A percentile compares a stretch with the other conserved stretches of the same genome.
Evolutionary conservation across 2,113 vertebrate species (phyloP).

Genomic region (Paramormyrops kingsleyae): DNA sequence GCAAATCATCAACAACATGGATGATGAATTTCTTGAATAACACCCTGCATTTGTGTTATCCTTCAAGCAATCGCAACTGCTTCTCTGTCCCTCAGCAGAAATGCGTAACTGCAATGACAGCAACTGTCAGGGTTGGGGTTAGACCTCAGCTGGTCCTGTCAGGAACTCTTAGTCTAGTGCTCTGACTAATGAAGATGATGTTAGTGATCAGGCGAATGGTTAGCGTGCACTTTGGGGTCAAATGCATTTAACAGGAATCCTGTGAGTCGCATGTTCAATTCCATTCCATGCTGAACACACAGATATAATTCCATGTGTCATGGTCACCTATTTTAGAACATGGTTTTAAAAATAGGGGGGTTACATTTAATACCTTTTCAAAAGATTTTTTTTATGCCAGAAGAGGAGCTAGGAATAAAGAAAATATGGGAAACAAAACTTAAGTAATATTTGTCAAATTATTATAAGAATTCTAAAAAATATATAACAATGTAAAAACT

Average conservation of each 20-base stretch:
- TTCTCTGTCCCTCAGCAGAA: background rate
- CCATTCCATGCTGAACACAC: background rate
- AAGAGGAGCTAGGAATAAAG: background rate
- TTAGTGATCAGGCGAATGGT: background rate
- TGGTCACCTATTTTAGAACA: background rate
- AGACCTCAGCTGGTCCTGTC: constrained; percentile 8
- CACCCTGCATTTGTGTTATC: background rate
- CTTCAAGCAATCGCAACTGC: background rate
- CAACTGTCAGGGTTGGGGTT: background rate
- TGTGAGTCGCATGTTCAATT: background rate
- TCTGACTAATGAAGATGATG: constrained; percentile 16
- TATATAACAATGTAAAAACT: background rate
- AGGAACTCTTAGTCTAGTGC: background rate
- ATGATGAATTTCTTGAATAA: background rate
- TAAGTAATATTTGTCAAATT: background rate
- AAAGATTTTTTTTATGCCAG: background rate
- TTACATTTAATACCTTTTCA: background rate
- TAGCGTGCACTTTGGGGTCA: constrained; percentile 14
- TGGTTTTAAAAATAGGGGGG: background rate
- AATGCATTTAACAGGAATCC: background rate
- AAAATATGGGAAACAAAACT: background rate
- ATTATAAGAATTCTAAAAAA: background rate
- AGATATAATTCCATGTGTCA: background rate
- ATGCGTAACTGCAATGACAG: background rate
- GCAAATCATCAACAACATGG: background rate